These are phyloP conservation scores for Euplagia quadripunctaria DNA, from an alignment of 2,888 invertebrate genomes.

Conservation along the genomic window DNA sequence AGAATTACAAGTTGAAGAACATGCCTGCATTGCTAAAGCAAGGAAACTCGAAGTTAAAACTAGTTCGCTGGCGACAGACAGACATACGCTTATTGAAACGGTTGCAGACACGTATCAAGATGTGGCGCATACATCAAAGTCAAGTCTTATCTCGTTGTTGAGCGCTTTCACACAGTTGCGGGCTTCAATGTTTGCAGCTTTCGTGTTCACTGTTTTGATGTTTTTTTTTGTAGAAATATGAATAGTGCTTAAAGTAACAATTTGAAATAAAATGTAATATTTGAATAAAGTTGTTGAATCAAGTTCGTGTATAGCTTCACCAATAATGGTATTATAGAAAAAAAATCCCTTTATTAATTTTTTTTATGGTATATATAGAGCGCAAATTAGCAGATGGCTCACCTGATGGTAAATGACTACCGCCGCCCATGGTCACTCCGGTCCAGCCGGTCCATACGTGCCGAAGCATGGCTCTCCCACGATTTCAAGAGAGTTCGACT, in stretches of 20 bases:
- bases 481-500: not conserved
- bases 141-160: constrained; percentile 67
- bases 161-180: constrained; percentile 60
- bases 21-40: not conserved
- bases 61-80: constrained; percentile 53
- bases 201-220: constrained; percentile 37
- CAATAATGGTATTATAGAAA: not conserved
- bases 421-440: too few relatives aligned
- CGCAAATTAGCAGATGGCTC: too few relatives aligned
- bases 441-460: too few relatives aligned
- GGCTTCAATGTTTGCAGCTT: constrained; percentile 43
- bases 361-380: not conserved
- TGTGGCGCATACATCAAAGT: constrained; percentile 77
- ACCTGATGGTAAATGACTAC: too few relatives aligned
- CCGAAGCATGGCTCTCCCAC: too few relatives aligned
- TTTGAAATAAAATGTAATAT: too few relatives aligned
- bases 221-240: constrained; percentile 34
- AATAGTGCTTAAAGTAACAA: not conserved
- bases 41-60: constrained; percentile 43
- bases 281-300: not conserved
- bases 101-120: constrained; percentile 72
- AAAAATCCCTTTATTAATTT: not conserved
- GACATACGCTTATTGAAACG: constrained; percentile 63
- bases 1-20: not conserved
- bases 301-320: too few relatives aligned